Conservation (phyloP, 2,888 invertebrate genomes). For the Gerosis bhagava region DNA sequence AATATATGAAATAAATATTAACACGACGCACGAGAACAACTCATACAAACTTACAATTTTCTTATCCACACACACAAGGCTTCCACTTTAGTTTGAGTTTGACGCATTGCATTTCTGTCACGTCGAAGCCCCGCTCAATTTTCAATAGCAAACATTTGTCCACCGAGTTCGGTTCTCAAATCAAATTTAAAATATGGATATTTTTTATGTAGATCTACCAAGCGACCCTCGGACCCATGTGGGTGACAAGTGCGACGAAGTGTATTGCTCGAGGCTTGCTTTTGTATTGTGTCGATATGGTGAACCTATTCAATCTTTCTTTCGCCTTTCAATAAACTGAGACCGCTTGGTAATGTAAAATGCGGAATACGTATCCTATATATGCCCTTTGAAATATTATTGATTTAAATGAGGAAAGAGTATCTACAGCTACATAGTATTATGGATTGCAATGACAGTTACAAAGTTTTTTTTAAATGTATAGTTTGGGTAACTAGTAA, state of each 20-base stretch:
- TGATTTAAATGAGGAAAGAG: no score
- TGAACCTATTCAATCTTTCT: conserved; percentile 52
- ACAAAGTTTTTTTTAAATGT: no score
- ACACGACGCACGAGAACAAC: no score
- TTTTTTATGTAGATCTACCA: conserved; percentile 73
- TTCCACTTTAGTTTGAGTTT: not conserved
- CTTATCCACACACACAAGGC: conserved; percentile 2
- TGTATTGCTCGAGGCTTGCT: conserved; percentile 47
- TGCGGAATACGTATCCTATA: not conserved
- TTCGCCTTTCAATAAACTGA: conserved; percentile 31
- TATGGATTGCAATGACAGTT: no score
- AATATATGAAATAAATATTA: no score
- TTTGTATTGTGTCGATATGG: conserved; percentile 48
- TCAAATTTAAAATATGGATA: conserved; percentile 80
- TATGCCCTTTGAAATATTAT: not conserved
- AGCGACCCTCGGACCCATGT: conserved; percentile 62
- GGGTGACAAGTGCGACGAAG: conserved; percentile 64
- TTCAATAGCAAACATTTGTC: conserved; percentile 80
- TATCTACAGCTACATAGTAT: no score
- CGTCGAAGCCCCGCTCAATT: conserved; percentile 72
- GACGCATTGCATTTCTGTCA: conserved; percentile 70
- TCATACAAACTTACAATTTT: conserved; percentile 4
- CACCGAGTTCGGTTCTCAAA: conserved; percentile 62
- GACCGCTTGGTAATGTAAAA: conserved; percentile 19
- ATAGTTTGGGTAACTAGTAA: no score